These are phyloP conservation scores for Pachycephala philippinensis DNA, from an alignment of 2,113 vertebrate species.

Conservation along the genomic window DNA sequence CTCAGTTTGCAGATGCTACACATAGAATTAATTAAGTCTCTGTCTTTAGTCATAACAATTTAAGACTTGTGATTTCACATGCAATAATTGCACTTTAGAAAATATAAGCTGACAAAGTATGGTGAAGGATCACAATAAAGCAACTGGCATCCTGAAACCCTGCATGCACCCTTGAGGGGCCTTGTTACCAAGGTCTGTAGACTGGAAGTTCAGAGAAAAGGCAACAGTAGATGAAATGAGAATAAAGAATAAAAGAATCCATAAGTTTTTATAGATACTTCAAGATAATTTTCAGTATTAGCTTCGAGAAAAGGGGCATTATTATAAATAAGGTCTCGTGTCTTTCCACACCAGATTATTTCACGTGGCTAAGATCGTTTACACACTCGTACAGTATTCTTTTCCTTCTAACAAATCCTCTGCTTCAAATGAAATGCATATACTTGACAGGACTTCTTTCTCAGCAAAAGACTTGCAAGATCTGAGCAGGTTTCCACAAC, in stretches of 20 bases:
- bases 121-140: background rate
- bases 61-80: background rate
- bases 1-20: background rate
- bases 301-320: background rate
- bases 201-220: background rate
- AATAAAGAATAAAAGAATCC: background rate
- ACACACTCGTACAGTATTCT: background rate
- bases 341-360: background rate
- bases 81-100: background rate
- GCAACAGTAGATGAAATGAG: background rate
- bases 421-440: background rate
- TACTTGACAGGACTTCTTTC: background rate
- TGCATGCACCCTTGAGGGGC: background rate
- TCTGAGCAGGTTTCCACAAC: background rate
- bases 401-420: background rate
- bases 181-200: background rate
- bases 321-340: background rate
- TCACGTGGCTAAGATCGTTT: background rate
- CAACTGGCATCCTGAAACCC: background rate
- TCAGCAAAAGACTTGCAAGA: background rate
- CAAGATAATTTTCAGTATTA: background rate
- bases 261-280: background rate
- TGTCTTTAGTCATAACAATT: background rate
- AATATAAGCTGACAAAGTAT: background rate
- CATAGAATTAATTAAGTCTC: background rate